Conservation (phyloP, 2,113 vertebrate genomes). For the Sinocyclocheilus grahami region DNA sequence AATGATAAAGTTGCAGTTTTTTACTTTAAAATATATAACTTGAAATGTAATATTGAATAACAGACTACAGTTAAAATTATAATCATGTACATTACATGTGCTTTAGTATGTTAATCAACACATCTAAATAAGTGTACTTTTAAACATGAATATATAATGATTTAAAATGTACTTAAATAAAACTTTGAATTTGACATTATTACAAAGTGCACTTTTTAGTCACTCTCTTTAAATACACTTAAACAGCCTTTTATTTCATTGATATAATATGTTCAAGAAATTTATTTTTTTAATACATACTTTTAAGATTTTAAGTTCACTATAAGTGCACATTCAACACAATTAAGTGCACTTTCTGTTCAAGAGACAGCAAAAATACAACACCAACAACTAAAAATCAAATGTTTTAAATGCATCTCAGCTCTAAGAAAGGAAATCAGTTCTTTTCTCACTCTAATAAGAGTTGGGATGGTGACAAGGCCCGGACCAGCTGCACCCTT, state of each 20-base stretch:
- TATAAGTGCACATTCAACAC: not conserved
- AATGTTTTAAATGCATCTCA: not conserved
- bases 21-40: too few species aligned
- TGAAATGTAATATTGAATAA: too few species aligned
- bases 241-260: too few species aligned
- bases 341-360: not conserved
- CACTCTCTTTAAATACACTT: not conserved
- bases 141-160: not conserved
- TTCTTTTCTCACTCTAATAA: not conserved
- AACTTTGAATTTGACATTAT: not conserved
- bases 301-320: not conserved
- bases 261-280: not conserved
- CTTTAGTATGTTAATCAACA: not conserved
- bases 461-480: constrained; percentile 4
- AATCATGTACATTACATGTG: too few species aligned
- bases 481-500: too few species aligned
- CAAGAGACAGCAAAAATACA: not conserved
- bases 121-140: not conserved
- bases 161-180: not conserved
- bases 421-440: not conserved
- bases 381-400: not conserved
- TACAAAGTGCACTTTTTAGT: too few species aligned
- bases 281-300: not conserved
- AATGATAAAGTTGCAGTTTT: too few species aligned
- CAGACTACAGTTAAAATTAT: too few species aligned